Conservation (phyloP, 2,888 invertebrate genomes). For the Eilema depressum region DNA sequence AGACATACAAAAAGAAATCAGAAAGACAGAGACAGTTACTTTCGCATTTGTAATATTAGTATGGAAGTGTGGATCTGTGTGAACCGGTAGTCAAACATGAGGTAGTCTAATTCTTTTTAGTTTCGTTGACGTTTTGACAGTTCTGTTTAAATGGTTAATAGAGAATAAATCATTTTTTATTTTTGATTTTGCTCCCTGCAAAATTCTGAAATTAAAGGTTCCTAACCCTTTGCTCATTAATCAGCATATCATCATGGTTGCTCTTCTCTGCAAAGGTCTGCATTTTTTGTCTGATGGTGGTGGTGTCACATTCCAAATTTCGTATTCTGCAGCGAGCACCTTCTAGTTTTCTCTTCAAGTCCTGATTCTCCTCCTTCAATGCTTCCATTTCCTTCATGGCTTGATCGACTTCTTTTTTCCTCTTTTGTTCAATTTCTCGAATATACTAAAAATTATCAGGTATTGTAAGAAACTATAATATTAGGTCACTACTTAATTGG, state of each 20-base stretch:
- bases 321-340: constrained; percentile 89
- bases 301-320: constrained; percentile 89
- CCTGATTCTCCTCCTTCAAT: constrained; percentile 86
- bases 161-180: no score
- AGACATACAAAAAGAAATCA: no score
- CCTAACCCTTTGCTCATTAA: constrained; percentile 88
- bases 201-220: not conserved
- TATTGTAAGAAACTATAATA: not conserved
- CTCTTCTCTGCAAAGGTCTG: constrained; percentile 88
- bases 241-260: constrained; percentile 88
- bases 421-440: constrained; percentile 85
- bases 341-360: constrained; percentile 89
- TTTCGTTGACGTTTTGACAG: no score
- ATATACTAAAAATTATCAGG: constrained; percentile 66
- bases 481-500: no score
- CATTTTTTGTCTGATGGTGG: constrained; percentile 86
- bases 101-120: no score
- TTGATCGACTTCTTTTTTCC: constrained; percentile 86
- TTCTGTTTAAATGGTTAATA: no score
- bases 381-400: constrained; percentile 87
- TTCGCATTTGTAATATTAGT: no score
- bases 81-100: no score
- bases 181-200: not conserved
- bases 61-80: no score
- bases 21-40: no score